A percentile compares a stretch with the other conserved stretches of the same genome.
These are phyloP conservation scores for Apamea epomidion DNA, from an alignment of 2,888 invertebrate genomes.

Conservation along the genomic window DNA sequence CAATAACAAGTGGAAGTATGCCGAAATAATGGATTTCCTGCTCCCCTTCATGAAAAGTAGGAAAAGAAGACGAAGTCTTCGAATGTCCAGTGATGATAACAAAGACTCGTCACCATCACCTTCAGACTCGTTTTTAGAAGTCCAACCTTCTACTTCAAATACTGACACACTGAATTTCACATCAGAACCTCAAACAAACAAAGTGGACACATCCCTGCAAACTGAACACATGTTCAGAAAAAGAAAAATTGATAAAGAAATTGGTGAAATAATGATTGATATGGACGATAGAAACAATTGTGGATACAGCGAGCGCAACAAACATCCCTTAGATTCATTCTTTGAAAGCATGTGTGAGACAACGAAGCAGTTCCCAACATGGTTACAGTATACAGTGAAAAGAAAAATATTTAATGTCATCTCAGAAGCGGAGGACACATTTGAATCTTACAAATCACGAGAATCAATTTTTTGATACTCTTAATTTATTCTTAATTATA, in stretches of 20 bases:
- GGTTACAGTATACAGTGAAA: constrained; percentile 66
- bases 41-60: constrained; percentile 66
- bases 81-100: constrained; percentile 59
- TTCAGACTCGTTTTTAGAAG: constrained; percentile 61
- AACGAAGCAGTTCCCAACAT: constrained; percentile 65
- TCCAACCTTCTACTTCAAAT: constrained; percentile 65
- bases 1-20: constrained; percentile 67
- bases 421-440: constrained; percentile 66
- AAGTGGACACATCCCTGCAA: constrained; percentile 54
- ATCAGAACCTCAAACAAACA: constrained; percentile 53
- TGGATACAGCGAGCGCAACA: constrained; percentile 46
- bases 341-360: constrained; percentile 70
- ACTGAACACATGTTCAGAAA: constrained; percentile 61
- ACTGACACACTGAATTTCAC: constrained; percentile 56
- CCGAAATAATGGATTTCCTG: constrained; percentile 65
- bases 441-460: constrained; percentile 67
- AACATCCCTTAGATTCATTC: constrained; percentile 65
- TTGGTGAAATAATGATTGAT: constrained; percentile 68
- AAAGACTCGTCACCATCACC: constrained; percentile 62
- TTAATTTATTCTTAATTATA: constrained; percentile 30
- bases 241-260: constrained; percentile 64
- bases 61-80: constrained; percentile 49
- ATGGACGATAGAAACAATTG: constrained; percentile 60
- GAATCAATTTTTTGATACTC: constrained; percentile 61
- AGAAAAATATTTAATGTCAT: constrained; percentile 68